Evolutionary conservation across 2,888 invertebrate genomes (phyloP).

Genomic region (Lasioglossum morio): DNA sequence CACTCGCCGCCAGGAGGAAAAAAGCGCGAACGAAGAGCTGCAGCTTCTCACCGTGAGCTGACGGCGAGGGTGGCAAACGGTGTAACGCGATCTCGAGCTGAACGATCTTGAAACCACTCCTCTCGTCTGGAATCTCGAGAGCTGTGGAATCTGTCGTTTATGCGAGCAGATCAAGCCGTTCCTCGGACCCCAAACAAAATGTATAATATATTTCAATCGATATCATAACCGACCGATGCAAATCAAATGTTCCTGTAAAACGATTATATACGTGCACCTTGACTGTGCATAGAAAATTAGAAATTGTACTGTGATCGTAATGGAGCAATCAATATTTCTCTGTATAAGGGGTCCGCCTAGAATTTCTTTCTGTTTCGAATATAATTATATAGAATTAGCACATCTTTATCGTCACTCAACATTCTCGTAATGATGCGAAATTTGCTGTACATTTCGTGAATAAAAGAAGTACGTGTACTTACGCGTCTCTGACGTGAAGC

Average conservation of each 20-base stretch:
- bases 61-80: slow-evolving; percentile 63
- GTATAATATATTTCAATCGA: background rate
- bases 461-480: too few species aligned
- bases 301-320: background rate
- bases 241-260: background rate
- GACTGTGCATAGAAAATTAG: background rate
- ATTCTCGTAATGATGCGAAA: too few species aligned
- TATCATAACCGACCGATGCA: background rate
- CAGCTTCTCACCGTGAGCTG: slow-evolving; percentile 70
- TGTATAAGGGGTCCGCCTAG: too few species aligned
- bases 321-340: too few species aligned
- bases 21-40: slow-evolving; percentile 68
- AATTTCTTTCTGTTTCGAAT: too few species aligned
- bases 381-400: too few species aligned
- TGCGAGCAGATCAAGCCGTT: background rate
- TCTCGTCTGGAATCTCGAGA: slow-evolving; percentile 10
- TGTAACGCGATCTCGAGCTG: slow-evolving; percentile 71
- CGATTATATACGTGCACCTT: too few species aligned
- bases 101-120: slow-evolving; percentile 34
- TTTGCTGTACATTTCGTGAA: too few species aligned
- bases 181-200: background rate
- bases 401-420: too few species aligned
- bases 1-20: slow-evolving; percentile 34
- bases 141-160: background rate
- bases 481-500: too few species aligned